Percentiles rank a stretch among this genome's conserved stretches.
phyloP scores from a whole-genome alignment of 2,888 invertebrate species.

The Bellardia pandia region DNA sequence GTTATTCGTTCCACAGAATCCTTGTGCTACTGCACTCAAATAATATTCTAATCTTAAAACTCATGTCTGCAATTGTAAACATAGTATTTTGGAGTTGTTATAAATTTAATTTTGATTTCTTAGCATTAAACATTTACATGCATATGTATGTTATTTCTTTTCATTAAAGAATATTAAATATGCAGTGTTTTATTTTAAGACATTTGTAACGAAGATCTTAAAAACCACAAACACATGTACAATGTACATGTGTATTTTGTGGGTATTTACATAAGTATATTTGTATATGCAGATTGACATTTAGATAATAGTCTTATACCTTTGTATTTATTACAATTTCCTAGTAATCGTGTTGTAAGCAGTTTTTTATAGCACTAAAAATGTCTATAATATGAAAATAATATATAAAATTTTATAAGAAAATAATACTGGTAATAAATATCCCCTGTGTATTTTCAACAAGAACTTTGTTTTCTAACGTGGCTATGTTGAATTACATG shows the following conservation, averaged over 20 bases:
- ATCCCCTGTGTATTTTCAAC: no score
- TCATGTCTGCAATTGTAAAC: slow-evolving; percentile 1
- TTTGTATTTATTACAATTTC: slow-evolving; percentile 14
- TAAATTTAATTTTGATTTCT: slow-evolving; percentile 36
- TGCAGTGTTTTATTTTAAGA: neutral
- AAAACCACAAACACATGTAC: slow-evolving; percentile 1
- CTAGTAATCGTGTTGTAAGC: neutral
- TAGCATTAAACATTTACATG: neutral
- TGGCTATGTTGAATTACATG: no score
- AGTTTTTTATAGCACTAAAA: neutral
- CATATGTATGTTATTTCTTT: neutral
- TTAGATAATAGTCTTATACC: neutral
- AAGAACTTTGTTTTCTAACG: no score
- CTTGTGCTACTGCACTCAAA: neutral
- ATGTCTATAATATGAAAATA: no score
- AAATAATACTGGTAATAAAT: no score
- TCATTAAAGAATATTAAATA: neutral
- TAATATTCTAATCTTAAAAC: slow-evolving; percentile 25
- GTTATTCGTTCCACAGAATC: neutral
- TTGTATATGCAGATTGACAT: neutral
- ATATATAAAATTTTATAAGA: no score
- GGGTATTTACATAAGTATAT: neutral
- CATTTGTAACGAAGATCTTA: neutral
- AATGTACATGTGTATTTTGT: neutral
- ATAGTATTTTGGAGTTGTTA: slow-evolving; percentile 21